Percentiles rank a stretch among this genome's conserved stretches.
Conservation (phyloP, 2,797 vertebrate genomes). For the Mus minutoides region DNA sequence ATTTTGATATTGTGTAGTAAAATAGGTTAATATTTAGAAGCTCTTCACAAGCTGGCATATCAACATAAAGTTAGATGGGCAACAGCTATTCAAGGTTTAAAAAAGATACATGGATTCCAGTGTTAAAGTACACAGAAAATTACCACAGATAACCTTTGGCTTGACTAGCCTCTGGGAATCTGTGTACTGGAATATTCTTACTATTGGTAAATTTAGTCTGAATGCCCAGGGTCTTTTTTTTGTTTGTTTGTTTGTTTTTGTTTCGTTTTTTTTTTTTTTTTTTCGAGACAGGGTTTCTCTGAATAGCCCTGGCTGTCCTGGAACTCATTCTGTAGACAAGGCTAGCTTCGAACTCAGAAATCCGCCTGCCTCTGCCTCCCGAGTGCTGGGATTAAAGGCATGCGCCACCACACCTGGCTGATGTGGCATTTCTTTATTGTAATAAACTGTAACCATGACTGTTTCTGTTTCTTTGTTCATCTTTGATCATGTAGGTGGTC, state of each 20-base stretch:
- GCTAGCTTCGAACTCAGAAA: too few species aligned
- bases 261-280: too few species aligned
- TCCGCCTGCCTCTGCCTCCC: too few species aligned
- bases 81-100: not conserved
- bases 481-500: not conserved
- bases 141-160: not conserved
- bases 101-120: not conserved
- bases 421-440: not conserved
- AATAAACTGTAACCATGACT: not conserved
- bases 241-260: too few species aligned
- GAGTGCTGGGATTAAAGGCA: too few species aligned
- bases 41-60: not conserved
- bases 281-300: too few species aligned
- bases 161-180: not conserved
- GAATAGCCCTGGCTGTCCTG: too few species aligned
- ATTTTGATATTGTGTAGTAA: not conserved
- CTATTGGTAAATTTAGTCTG: not conserved
- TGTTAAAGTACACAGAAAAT: not conserved
- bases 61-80: not conserved
- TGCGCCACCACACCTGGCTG: too few species aligned
- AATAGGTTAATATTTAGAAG: not conserved
- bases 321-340: too few species aligned
- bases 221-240: not conserved
- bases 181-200: conserved; percentile 20
- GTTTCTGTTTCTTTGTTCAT: not conserved